Percentiles rank a stretch among this genome's conserved stretches.
These are phyloP conservation scores for Acanthopleura granulata DNA, from an alignment of 2,888 invertebrate genomes.

Conservation along the genomic window DNA sequence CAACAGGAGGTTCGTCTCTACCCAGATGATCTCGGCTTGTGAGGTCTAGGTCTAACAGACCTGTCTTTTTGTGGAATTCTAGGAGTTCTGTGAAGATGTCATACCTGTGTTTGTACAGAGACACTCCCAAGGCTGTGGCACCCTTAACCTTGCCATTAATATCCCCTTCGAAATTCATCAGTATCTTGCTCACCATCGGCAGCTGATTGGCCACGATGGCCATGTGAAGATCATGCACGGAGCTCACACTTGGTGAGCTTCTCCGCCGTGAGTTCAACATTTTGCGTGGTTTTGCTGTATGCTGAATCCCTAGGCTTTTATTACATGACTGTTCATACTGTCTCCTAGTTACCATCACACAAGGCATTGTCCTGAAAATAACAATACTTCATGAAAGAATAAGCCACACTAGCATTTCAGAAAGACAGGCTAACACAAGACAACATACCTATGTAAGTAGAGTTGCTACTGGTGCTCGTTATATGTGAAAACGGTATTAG, in stretches of 20 bases:
- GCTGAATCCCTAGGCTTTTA: neutral
- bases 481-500: too few relatives aligned
- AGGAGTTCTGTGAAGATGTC: conserved; percentile 63
- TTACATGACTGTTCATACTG: neutral
- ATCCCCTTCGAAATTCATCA: conserved; percentile 33
- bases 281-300: neutral
- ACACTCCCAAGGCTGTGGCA: conserved; percentile 65
- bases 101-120: conserved; percentile 60
- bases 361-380: neutral
- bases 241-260: neutral
- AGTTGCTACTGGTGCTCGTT: too few relatives aligned
- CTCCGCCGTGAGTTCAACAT: neutral
- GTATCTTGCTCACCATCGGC: neutral
- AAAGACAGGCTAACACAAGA: too few relatives aligned
- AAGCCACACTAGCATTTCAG: too few relatives aligned
- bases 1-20: conserved; percentile 66
- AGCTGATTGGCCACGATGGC: conserved; percentile 16
- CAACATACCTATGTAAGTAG: too few relatives aligned
- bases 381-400: neutral
- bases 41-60: conserved; percentile 61
- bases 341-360: neutral
- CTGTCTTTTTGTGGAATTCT: conserved; percentile 56
- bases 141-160: conserved; percentile 64
- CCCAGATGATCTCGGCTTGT: conserved; percentile 64
- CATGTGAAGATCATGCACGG: conserved; percentile 19